These are phyloP conservation scores for Entelurus aequoreus DNA, from an alignment of 2,113 vertebrate genomes.

Conservation along the genomic window DNA sequence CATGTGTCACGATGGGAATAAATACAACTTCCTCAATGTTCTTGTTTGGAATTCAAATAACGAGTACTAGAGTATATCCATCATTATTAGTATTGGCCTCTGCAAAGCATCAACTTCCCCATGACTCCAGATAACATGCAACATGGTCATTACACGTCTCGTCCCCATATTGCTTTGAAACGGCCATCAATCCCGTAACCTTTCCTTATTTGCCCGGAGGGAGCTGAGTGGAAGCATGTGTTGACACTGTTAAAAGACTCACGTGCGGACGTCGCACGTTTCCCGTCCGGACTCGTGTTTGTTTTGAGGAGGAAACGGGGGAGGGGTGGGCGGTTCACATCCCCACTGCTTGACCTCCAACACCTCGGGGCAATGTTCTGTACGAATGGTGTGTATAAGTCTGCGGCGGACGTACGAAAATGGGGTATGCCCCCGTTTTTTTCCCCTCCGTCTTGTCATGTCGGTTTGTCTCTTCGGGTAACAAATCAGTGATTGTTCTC, in stretches of 20 bases:
- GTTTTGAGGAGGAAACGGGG: constrained; percentile 9
- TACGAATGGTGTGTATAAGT: constrained; percentile 9
- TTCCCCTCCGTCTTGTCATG: constrained; percentile 15
- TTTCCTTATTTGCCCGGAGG: constrained; percentile 28
- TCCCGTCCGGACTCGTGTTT: constrained; percentile 31
- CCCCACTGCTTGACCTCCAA: constrained; percentile 3
- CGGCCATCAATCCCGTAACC: constrained; percentile 23
- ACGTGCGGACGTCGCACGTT: constrained; percentile 45
- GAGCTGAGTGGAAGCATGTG: constrained; percentile 34
- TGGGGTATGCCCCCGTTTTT: constrained; percentile 2
- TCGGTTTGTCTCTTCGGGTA: constrained; percentile 23
- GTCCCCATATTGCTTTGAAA: constrained; percentile 25
- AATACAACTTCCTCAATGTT: too few species aligned
- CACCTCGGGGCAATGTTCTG: constrained; percentile 21
- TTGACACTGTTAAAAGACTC: constrained; percentile 54
- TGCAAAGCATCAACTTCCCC: not conserved
- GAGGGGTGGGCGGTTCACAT: not conserved
- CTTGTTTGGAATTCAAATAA: too few species aligned
- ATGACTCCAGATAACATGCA: constrained; percentile 22
- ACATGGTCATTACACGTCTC: constrained; percentile 29
- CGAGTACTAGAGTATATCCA: too few species aligned
- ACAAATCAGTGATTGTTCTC: constrained; percentile 53
- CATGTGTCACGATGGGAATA: too few species aligned
- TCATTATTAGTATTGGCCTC: too few species aligned
- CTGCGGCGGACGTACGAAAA: not conserved